These are phyloP conservation scores for Danio tinwini DNA, from an alignment of 2,797 vertebrate genomes.

Conservation along the genomic window DNA sequence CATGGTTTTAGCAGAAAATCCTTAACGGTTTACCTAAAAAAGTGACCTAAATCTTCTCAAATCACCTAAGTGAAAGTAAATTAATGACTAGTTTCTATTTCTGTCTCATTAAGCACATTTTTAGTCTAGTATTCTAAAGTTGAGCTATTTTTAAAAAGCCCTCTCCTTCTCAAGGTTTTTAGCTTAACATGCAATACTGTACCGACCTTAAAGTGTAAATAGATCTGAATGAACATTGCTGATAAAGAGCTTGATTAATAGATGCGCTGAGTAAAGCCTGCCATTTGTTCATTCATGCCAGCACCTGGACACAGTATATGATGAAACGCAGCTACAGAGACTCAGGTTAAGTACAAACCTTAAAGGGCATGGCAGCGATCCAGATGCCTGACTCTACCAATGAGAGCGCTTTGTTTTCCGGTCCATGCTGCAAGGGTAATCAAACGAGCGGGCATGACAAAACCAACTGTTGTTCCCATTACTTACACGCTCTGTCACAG, in stretches of 20 bases:
- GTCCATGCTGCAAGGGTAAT: slow-evolving; percentile 45
- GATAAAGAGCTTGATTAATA: slow-evolving; percentile 61
- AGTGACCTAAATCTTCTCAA: too few relatives aligned
- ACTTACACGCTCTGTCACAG: slow-evolving; percentile 21
- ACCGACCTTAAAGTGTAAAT: slow-evolving; percentile 57
- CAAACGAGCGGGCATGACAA: slow-evolving; percentile 36
- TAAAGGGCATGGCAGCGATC: slow-evolving; percentile 53
- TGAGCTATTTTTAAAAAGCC: not conserved
- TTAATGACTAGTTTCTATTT: too few relatives aligned
- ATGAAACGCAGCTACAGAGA: slow-evolving; percentile 37
- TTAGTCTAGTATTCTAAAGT: not conserved
- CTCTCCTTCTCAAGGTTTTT: not conserved
- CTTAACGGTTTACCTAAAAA: too few relatives aligned
- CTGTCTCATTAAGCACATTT: not conserved
- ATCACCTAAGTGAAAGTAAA: too few relatives aligned
- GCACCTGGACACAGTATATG: slow-evolving; percentile 25
- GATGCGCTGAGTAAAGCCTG: slow-evolving; percentile 38
- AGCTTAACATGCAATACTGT: slow-evolving; percentile 42
- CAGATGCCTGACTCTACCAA: slow-evolving; percentile 50
- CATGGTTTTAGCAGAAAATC: too few relatives aligned
- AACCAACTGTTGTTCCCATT: slow-evolving; percentile 20
- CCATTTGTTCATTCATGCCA: slow-evolving; percentile 28
- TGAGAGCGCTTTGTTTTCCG: slow-evolving; percentile 30
- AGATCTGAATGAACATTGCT: slow-evolving; percentile 52
- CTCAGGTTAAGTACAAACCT: slow-evolving; percentile 36